Percentiles rank a stretch among this genome's conserved stretches.
These are phyloP conservation scores for Ceratina australensis DNA, from an alignment of 1,140 invertebrate species.

Conservation along the genomic window DNA sequence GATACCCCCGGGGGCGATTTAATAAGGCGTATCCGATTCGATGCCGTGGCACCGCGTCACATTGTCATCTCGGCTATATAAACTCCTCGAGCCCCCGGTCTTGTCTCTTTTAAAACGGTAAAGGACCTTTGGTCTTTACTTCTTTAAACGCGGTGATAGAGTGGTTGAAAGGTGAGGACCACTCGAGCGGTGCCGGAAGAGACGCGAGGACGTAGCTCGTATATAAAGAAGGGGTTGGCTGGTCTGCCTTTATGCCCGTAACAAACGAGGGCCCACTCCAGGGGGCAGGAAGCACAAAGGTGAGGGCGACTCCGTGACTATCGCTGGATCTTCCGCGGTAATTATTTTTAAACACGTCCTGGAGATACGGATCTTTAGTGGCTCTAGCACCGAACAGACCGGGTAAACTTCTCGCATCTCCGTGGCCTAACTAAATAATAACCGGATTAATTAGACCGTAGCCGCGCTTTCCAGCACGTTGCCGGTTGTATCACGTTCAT, in stretches of 20 bases:
- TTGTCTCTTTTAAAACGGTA: conserved; percentile 55
- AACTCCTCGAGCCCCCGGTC: conserved; percentile 44
- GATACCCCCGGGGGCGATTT: conserved; percentile 29
- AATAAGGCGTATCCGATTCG: conserved; percentile 22
- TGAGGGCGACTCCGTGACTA: conserved; percentile 78
- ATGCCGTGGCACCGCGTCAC: conserved; percentile 46
- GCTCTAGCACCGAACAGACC: conserved; percentile 49
- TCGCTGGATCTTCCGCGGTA: conserved; percentile 76
- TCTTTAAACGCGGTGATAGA: conserved; percentile 78
- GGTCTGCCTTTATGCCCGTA: conserved; percentile 66
- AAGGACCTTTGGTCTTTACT: conserved; percentile 77
- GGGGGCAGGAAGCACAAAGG: conserved; percentile 63
- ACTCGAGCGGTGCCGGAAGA: conserved; percentile 61
- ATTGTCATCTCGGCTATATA: conserved; percentile 62
- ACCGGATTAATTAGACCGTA: conserved; percentile 70
- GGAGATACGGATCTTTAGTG: conserved; percentile 75
- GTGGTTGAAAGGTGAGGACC: conserved; percentile 76
- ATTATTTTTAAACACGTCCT: conserved; percentile 80
- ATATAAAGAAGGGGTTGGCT: conserved; percentile 21
- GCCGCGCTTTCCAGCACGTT: conserved; percentile 54
- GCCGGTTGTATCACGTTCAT: conserved; percentile 46
- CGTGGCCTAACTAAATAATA: conserved; percentile 69
- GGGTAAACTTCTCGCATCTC: conserved; percentile 63
- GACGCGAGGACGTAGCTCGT: conserved; percentile 40
- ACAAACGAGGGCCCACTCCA: conserved; percentile 70